Evolutionary conservation across 2,797 vertebrate genomes (phyloP), one percentile per base, ranked within the genome.

Genomic region (Brotula barbata): DNA sequence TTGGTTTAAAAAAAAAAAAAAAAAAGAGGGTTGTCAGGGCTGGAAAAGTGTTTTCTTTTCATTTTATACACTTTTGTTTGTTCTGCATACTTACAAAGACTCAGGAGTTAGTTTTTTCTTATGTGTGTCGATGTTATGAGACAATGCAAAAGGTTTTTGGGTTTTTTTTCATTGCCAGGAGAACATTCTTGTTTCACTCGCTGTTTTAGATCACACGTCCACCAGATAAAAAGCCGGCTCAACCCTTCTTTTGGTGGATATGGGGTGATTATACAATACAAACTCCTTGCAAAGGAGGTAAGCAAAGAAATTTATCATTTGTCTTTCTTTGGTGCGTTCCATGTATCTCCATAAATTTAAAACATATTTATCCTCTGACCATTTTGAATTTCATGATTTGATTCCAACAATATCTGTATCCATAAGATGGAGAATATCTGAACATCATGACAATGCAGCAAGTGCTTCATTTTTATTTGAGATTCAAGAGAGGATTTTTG

Each of bases 81-180:
- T 62, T 40, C 68, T 46, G 20, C 57, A 42, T 76, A 83, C 65
- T 58, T 68, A 77, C 62, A 58, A 58, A 88, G 77, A 86, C 88
- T 91, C 83, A 85, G 87, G 83, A 84, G 81, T 52, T 62, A 73
- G 71, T 60, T 53, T 58, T 58, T 59, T 64, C 56, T 44, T 22
- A 64, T 61, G 80, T 75, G 48, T 65, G 53, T 37, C 51, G 13
- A 53, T 63, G n/a, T 59, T 64, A 41, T 71, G 37, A 67, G 69
- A 45, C 58, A 54, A 80, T 41, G 41, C 47, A 57, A 51, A 22
- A 3, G 0, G 43, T 2, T 22, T 54, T 58, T n/a, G n/a, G n/a
- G n/a, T n/a, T 55, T 60, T 41, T 39, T 58, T 53, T 20, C 31
- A 15, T 68, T 50, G n/a, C 37, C 17, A 59, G 17, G 7, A 79